Evolutionary conservation across 35 echinoderm and acorn worm species (phyloP), one percentile per base, ranked within the genome.

Genomic region (Lytechinus variegatus): DNA sequence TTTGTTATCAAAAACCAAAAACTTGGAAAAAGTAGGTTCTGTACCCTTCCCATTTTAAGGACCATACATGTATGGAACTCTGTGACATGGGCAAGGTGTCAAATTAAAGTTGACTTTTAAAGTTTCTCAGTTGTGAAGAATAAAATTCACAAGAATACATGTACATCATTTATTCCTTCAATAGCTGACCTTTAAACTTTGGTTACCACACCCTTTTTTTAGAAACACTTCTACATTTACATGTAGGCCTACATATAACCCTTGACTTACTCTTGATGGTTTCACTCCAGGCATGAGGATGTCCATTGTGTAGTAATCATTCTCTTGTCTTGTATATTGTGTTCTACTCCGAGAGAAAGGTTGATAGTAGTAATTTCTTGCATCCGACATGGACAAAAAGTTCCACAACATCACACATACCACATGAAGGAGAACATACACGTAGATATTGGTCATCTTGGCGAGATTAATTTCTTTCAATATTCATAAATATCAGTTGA

Each of bases 231-330:
- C 1, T 1, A 44, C 33, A 1, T 44, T 2, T 44, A 44, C 33
- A 44, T 44, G 33, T 44, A 44, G 33, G 33, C 33, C 33, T 44
- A 44, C 33, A 79, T 71, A 71, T 79, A 24, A 24, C 66, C 16
- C 21, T 79, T 79, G 66, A 79, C 94, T 95, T 56, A 95, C 94
- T 24, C 10, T 95, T 88, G 87, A 53, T 52, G 94, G 94, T 87
- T 52, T 86, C 19, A 96, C 95, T 44, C 95, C 95, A 29, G 95
- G 95, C 95, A 96, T 96, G 27, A 96, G 60, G 10, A 71, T 66
- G 86, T 96, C 95, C 54, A 96, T 72, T 55, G 27, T 53, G 14
- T 86, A 95, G 56, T 79, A 28, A 52, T 87, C 94, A 13, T 28
- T 79, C 2, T 72, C 28, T 29, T 72, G 79, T 28, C 94, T 86